Base-by-base conservation (phyloP, 2,888 invertebrate species). In the Nomada ruficornis region DNA sequence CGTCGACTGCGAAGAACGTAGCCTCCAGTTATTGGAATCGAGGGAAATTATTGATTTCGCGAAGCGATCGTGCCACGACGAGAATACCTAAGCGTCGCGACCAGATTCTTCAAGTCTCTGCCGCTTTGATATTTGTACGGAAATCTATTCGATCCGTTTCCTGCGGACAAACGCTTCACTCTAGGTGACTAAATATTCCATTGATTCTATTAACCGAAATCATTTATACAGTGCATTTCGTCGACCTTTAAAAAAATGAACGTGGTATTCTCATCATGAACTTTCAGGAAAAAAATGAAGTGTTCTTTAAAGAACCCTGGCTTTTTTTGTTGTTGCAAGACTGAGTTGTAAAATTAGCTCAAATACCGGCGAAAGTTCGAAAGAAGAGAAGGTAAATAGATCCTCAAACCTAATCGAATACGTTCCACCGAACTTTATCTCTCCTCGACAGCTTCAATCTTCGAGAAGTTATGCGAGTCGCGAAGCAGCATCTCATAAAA, bases 1-100 rank as follows among this genome's bases (percentile, higher is more conserved):
- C 18, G 36, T 70, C 42, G 59, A 2, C 15, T 50, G 29, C 13
- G 55, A 64, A 64, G 59, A 50, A 42, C 18, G 13, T 18, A 1
- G 26, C 54, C 15, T 13, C 9, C 20, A 47, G 47, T 64, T 71
- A 71, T 77, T 23, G 77, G 26, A 26, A 71, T 52, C 42, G 20
- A 15, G 50, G 42, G 42, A 71, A 64, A 77, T 64, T 64, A 77
- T 71, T 20, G 77, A 77, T 64, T 42, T 64, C 36, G 15, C 13
- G 36, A 36, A n/a, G 18, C 44, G 26, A 59, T 69, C 59, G 55
- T 11, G 13, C 9, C 57, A 18, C 9, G 2, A 29, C 0, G 23
- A 10, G 54, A 70, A 70, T 57, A 63, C 13, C 71, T n/a, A 42
- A 15, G 26, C 20, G 23, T 52, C 36, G 13, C 20, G 11, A 55